These are phyloP conservation scores for Zaprionus tsacasi DNA, from an alignment of 1,140 invertebrate species.

Conservation along the genomic window DNA sequence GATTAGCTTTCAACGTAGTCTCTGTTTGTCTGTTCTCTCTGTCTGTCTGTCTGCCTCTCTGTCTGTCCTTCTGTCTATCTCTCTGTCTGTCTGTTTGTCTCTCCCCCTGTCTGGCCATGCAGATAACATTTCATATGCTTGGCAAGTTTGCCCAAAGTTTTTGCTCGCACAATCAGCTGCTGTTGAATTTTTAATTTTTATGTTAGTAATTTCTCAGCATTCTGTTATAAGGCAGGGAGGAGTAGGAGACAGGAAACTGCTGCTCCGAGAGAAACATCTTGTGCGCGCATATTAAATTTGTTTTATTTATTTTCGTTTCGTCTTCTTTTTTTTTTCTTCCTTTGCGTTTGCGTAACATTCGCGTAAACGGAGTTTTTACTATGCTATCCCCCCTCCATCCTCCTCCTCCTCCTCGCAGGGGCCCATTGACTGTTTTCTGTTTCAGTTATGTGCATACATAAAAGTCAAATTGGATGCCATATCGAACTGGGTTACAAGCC, in stretches of 20 bases:
- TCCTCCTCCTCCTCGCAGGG: background rate
- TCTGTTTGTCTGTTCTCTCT: slow-evolving; percentile 5
- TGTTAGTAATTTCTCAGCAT: slow-evolving; percentile 81
- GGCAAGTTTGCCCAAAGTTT: slow-evolving; percentile 62
- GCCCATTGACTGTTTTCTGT: slow-evolving; percentile 35
- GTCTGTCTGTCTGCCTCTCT: background rate
- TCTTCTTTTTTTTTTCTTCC: slow-evolving; percentile 14
- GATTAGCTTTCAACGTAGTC: slow-evolving; percentile 48
- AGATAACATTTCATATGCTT: slow-evolving; percentile 15
- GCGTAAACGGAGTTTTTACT: slow-evolving; percentile 41
- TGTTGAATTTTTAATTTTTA: slow-evolving; percentile 83
- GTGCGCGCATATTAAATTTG: slow-evolving; percentile 79
- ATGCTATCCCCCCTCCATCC: background rate
- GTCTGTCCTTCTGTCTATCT: background rate
- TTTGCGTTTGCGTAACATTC: slow-evolving; percentile 22
- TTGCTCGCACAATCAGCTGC: slow-evolving; percentile 70
- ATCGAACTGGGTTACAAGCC: slow-evolving; percentile 21
- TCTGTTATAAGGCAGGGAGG: background rate
- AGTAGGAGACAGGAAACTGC: slow-evolving; percentile 44
- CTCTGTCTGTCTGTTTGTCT: background rate
- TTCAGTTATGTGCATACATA: slow-evolving; percentile 31
- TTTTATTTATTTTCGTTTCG: slow-evolving; percentile 57
- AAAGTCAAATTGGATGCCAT: slow-evolving; percentile 10
- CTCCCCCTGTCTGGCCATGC: background rate
- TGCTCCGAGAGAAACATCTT: slow-evolving; percentile 71